These are phyloP conservation scores for Corvus moneduloides DNA, from an alignment of 2,113 vertebrate species.

Conservation along the genomic window DNA sequence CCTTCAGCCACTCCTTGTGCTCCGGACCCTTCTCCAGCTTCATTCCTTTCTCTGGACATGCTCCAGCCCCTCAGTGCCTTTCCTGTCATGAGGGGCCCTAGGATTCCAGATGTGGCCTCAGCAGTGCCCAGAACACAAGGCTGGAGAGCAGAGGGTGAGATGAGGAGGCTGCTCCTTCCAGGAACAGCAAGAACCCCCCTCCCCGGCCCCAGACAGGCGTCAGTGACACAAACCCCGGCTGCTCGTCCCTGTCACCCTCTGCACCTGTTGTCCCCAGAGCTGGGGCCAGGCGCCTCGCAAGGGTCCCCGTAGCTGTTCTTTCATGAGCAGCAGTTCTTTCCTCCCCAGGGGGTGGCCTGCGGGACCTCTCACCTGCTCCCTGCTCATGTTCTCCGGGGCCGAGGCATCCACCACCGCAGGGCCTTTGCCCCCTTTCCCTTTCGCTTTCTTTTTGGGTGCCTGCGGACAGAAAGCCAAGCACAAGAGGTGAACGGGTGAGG, in stretches of 20 bases:
- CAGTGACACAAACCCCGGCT: background rate
- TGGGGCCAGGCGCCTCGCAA: background rate
- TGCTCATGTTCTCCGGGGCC: conserved; percentile 81
- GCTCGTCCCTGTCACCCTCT: background rate
- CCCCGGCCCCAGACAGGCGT: background rate
- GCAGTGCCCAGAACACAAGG: background rate
- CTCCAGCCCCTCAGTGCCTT: background rate
- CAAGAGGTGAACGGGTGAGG: fast-evolving
- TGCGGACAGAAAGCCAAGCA: conserved; percentile 19
- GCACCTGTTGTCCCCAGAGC: background rate
- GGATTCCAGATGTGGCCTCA: background rate
- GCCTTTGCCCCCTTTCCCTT: conserved; percentile 62
- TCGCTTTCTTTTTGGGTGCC: conserved; percentile 81
- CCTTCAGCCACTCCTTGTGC: background rate
- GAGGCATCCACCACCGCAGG: conserved; percentile 75
- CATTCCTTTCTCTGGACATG: fast-evolving
- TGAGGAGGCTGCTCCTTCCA: background rate
- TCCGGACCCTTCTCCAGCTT: background rate
- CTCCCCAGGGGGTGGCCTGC: background rate
- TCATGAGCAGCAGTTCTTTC: no score
- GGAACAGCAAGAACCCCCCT: background rate
- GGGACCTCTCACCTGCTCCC: conserved; percentile 82
- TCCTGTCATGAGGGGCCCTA: fast-evolving
- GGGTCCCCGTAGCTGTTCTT: background rate
- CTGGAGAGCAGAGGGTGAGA: background rate